A percentile compares a stretch with the other conserved stretches of the same genome.
phyloP scores from a whole-genome alignment of 2,113 vertebrate genomes.

The Malurus cyaneus region DNA sequence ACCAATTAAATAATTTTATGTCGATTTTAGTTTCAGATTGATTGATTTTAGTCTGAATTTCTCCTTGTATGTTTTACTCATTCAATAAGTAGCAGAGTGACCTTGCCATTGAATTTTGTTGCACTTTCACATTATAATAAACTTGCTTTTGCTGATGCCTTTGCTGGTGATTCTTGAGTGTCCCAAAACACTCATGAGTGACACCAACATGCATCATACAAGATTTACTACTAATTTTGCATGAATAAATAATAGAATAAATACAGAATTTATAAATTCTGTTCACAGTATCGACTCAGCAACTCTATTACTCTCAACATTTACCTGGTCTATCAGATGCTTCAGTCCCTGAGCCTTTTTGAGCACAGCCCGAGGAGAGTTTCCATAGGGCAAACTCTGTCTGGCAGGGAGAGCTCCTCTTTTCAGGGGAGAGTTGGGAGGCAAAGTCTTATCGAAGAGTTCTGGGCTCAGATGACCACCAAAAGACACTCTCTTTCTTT shows the following conservation, averaged over 20 bases:
- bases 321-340: constrained; percentile 68
- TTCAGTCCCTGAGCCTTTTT: constrained; percentile 69
- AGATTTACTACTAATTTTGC: neutral
- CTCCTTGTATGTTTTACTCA: neutral
- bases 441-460: constrained; percentile 87
- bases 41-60: neutral
- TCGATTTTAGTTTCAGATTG: neutral
- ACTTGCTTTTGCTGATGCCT: neutral
- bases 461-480: constrained; percentile 84
- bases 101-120: neutral
- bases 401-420: constrained; percentile 79
- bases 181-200: neutral
- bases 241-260: neutral
- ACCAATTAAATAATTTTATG: neutral
- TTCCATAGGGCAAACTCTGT: constrained; percentile 59
- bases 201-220: neutral
- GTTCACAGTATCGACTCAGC: neutral
- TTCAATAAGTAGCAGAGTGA: neutral
- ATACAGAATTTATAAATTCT: neutral
- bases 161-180: neutral
- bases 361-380: constrained; percentile 71
- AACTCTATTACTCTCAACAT: rapidly evolving
- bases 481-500: constrained; percentile 88
- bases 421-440: constrained; percentile 84
- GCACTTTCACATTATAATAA: neutral